Evolutionary conservation across 2,888 invertebrate species (phyloP), one percentile per base, ranked within the genome.

Genomic region (Stegana nigrithorax): DNA sequence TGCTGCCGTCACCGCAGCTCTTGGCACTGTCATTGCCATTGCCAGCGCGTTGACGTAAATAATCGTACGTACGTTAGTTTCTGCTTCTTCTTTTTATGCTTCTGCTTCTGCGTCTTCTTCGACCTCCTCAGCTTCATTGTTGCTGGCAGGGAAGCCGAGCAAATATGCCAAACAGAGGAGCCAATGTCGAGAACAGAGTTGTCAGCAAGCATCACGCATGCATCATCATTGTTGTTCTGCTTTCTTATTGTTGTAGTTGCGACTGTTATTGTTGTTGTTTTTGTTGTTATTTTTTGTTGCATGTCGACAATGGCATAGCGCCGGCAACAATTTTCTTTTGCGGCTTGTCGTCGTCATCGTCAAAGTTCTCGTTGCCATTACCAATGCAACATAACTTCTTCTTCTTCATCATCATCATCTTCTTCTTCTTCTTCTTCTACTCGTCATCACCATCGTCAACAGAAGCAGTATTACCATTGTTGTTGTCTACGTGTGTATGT

Each of bases 171-270:
- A n/a, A n/a, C n/a, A n/a, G n/a, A n/a, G n/a, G n/a, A n/a, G n/a
- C n/a, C 78, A 76, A 76, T 75, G 75, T 70, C 72, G 62, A 64
- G 64, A 32, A 45, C 45, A 32, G 44, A 29, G 47, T 44, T 45
- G 32, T 21, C 21, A 44, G n/a, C 45, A 59, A n/a, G 17, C 25
- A 19, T 21, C 17, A 62, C 5, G n/a, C n/a, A 53, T 25, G 26
- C 53, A 53, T n/a, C 19, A 21, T 14, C 29, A 51, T 14, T 51
- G 19, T 42, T 42, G 75, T n/a, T n/a, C n/a, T n/a, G n/a, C n/a
- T n/a, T n/a, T n/a, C n/a, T 77, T 77, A 77, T 75, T 75, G 78
- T 78, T 65, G 63, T 70, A 64, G 66, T 72, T 75, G 64, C 47
- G 64, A 58, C 27, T 63, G 75, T 75, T 75, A 77, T 75, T 75